Percentiles rank a stretch among this genome's conserved stretches.
These are phyloP conservation scores for Leptoclinus maculatus DNA, from an alignment of 2,797 vertebrate genomes.

Conservation along the genomic window DNA sequence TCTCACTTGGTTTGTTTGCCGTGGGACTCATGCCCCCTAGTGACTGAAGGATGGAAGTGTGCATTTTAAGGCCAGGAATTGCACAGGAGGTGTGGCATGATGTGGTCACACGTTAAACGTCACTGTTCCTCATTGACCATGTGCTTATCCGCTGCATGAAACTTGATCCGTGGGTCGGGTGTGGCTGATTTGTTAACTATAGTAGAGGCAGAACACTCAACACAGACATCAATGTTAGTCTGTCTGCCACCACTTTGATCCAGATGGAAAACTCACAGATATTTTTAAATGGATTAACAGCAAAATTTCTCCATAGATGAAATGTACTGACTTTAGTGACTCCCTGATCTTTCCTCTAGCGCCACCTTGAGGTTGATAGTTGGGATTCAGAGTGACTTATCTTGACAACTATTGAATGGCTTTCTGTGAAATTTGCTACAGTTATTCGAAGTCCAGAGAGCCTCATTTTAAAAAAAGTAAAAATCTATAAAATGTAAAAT, in stretches of 20 bases:
- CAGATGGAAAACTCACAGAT: background rate
- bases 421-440: background rate
- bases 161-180: background rate
- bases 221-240: background rate
- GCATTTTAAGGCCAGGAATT: slow-evolving; percentile 6
- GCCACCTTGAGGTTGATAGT: background rate
- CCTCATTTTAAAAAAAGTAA: no score
- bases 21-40: slow-evolving; percentile 54
- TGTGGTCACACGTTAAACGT: background rate
- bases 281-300: background rate
- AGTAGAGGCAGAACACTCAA: background rate
- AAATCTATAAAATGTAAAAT: no score
- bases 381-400: background rate
- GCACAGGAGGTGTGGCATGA: slow-evolving; percentile 9
- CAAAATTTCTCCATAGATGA: background rate
- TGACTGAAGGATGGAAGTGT: slow-evolving; percentile 25
- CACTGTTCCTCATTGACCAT: background rate
- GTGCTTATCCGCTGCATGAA: background rate
- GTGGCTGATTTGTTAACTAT: background rate
- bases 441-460: no score
- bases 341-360: background rate
- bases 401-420: background rate
- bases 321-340: background rate
- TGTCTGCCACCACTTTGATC: background rate
- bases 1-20: background rate